phyloP scores from a whole-genome alignment of 2,113 vertebrate species.

The Sciurus niger region DNA sequence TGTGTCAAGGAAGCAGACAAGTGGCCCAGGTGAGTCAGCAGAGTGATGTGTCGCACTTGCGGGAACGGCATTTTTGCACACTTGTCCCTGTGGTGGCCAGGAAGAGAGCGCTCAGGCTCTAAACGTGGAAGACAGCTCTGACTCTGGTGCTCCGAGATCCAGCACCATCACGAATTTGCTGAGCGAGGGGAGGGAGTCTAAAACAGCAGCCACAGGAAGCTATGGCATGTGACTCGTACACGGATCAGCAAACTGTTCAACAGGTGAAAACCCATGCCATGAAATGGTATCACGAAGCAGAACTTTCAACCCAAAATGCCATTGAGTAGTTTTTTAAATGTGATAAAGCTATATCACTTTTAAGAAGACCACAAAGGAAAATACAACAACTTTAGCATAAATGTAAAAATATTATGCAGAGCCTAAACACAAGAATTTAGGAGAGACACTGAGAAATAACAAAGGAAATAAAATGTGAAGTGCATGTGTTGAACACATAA shows the following conservation, averaged over 20 bases:
- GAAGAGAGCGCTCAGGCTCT: background rate
- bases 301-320: background rate
- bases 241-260: background rate
- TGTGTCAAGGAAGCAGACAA: background rate
- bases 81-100: background rate
- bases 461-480: background rate
- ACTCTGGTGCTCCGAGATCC: background rate
- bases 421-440: conserved; percentile 5
- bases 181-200: background rate
- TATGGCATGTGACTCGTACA: background rate
- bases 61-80: background rate
- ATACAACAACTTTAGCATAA: background rate
- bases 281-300: background rate
- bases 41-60: background rate
- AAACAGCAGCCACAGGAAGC: background rate
- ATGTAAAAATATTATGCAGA: background rate
- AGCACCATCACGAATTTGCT: too few species aligned
- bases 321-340: background rate
- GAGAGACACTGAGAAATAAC: background rate
- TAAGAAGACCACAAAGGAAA: background rate
- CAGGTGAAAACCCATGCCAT: background rate
- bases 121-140: background rate
- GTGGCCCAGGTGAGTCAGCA: background rate
- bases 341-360: background rate
- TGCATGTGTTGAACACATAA: background rate